Percentiles rank a stretch among this genome's conserved stretches.
Conservation (phyloP, 64 coral and sea anemone genomes). For the Montipora cactus region DNA sequence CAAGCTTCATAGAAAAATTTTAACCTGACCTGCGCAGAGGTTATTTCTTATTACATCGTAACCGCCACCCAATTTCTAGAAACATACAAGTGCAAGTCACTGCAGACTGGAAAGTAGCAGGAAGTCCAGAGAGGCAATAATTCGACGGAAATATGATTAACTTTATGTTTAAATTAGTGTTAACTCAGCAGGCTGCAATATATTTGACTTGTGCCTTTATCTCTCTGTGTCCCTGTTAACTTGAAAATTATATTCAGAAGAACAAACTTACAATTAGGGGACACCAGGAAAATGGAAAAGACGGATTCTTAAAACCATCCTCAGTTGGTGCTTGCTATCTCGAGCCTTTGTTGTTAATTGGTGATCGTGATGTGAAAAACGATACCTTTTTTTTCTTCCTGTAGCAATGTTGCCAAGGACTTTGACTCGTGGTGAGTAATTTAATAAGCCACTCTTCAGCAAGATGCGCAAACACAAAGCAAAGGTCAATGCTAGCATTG, state of each 20-base stretch:
- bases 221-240: background rate
- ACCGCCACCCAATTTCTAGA: too few relatives aligned
- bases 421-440: background rate
- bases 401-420: background rate
- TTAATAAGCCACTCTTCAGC: background rate
- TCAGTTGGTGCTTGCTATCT: background rate
- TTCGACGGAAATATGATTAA: background rate
- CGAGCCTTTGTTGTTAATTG: background rate
- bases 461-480: background rate
- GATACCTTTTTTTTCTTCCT: background rate
- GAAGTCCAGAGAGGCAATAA: background rate
- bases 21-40: too few relatives aligned
- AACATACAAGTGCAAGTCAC: too few relatives aligned
- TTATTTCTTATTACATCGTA: too few relatives aligned
- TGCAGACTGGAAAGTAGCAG: background rate
- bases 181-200: background rate
- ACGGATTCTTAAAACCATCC: background rate
- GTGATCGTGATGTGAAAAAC: background rate
- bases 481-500: conserved; percentile 41
- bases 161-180: background rate
- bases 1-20: too few relatives aligned
- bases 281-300: background rate
- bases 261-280: too few relatives aligned
- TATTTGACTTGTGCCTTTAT: background rate
- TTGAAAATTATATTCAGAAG: too few relatives aligned